These are phyloP conservation scores for Sisyra nigra DNA, from an alignment of 2,888 invertebrate species.

Conservation along the genomic window DNA sequence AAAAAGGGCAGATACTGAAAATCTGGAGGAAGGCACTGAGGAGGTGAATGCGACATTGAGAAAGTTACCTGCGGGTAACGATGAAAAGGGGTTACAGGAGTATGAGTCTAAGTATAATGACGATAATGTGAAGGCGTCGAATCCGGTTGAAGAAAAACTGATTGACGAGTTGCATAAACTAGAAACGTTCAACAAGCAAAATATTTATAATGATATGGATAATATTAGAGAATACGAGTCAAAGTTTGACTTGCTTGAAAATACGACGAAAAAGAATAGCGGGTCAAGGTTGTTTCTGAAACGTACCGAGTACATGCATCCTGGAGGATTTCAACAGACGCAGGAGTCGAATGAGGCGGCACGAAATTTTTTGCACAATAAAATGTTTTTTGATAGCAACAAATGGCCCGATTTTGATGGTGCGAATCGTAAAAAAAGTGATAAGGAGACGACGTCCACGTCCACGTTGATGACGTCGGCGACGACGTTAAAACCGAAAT, in stretches of 20 bases:
- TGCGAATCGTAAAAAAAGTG: neutral
- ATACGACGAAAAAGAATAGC: no score
- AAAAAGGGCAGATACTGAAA: neutral
- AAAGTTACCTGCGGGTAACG: neutral
- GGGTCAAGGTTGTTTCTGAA: no score
- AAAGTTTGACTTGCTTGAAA: neutral
- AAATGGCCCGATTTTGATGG: neutral
- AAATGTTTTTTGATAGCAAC: neutral
- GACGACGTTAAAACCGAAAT: slow-evolving; percentile 1
- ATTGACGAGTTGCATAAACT: slow-evolving; percentile 7
- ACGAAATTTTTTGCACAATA: no score
- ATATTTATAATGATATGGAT: neutral
- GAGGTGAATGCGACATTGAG: no score
- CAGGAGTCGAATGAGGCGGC: no score
- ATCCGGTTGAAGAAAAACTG: neutral
- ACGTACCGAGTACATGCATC: no score
- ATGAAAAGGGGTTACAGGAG: neutral
- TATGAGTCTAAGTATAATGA: slow-evolving; percentile 3
- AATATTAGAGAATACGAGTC: slow-evolving; percentile 3
- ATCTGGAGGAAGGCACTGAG: neutral
- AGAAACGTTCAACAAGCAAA: neutral
- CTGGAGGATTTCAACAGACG: no score
- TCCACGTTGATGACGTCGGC: neutral
- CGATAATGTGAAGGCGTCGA: neutral
- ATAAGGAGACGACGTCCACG: neutral